These are phyloP conservation scores for Pogonognathellus flavescens DNA, from an alignment of 1,140 invertebrate species.

Conservation along the genomic window DNA sequence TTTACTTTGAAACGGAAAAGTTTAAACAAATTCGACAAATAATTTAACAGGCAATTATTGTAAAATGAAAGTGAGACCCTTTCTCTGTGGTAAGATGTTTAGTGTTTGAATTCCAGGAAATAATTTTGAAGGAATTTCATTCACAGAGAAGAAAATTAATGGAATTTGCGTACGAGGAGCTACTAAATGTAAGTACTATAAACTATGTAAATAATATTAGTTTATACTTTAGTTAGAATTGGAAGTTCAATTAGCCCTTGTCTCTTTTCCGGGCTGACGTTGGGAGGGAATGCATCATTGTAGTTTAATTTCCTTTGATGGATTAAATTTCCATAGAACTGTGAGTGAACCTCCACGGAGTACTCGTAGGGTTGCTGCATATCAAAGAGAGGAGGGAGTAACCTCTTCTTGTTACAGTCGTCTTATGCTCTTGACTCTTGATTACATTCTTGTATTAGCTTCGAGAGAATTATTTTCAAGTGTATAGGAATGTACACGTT, in stretches of 20 bases:
- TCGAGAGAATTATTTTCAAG: too few species aligned
- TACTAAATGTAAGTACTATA: not conserved
- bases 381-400: conserved; percentile 31
- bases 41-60: too few species aligned
- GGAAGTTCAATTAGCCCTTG: conserved; percentile 22
- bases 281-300: conserved; percentile 23
- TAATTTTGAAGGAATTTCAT: not conserved
- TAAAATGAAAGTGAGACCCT: too few species aligned
- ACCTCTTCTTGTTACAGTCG: not conserved
- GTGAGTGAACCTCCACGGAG: not conserved
- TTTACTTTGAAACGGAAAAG: too few species aligned
- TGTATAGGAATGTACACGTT: too few species aligned
- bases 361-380: conserved; percentile 14
- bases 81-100: too few species aligned
- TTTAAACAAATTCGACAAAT: too few species aligned
- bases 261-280: too few species aligned
- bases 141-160: not conserved
- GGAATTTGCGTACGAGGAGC: not conserved
- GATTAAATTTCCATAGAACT: conserved; percentile 39
- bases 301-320: conserved; percentile 20
- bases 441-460: too few species aligned
- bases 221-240: not conserved
- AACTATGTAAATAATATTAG: not conserved
- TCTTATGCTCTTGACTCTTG: not conserved
- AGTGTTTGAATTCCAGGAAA: too few species aligned